These are phyloP conservation scores for Ptilorrhoa leucosticta DNA, from an alignment of 2,113 vertebrate species.

Conservation along the genomic window DNA sequence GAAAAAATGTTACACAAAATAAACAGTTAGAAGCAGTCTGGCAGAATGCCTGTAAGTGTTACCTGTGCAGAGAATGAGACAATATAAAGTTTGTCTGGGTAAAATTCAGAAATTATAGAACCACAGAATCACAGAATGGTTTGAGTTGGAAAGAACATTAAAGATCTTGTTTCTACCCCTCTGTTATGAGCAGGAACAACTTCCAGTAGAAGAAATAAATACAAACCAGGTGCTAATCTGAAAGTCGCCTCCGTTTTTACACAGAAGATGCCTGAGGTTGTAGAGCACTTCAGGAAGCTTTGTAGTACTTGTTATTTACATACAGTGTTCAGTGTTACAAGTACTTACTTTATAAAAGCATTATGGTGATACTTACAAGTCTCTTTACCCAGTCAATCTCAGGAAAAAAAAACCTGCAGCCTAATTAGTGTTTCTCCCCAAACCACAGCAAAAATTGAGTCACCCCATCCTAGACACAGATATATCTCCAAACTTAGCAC, in stretches of 20 bases:
- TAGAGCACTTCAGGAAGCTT: background rate
- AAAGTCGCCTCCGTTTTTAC: background rate
- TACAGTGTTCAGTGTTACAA: background rate
- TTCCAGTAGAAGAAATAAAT: background rate
- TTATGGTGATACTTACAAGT: background rate
- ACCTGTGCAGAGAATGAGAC: background rate
- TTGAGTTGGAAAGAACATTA: background rate
- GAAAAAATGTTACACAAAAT: background rate
- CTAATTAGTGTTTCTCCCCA: background rate
- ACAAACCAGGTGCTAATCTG: background rate
- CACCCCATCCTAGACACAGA: background rate
- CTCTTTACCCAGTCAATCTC: background rate
- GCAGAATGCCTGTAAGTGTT: background rate
- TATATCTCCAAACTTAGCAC: background rate
- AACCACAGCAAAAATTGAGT: background rate
- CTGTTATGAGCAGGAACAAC: background rate
- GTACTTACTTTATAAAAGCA: background rate
- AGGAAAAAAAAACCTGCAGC: background rate
- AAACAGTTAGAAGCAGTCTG: background rate
- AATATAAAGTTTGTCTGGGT: background rate
- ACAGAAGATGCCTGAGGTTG: background rate
- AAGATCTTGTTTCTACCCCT: background rate
- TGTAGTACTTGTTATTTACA: background rate
- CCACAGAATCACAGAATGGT: rapidly evolving
- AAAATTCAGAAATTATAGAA: background rate